phyloP scores from a whole-genome alignment of 2,113 vertebrate species.

The Centropus bengalensis region DNA sequence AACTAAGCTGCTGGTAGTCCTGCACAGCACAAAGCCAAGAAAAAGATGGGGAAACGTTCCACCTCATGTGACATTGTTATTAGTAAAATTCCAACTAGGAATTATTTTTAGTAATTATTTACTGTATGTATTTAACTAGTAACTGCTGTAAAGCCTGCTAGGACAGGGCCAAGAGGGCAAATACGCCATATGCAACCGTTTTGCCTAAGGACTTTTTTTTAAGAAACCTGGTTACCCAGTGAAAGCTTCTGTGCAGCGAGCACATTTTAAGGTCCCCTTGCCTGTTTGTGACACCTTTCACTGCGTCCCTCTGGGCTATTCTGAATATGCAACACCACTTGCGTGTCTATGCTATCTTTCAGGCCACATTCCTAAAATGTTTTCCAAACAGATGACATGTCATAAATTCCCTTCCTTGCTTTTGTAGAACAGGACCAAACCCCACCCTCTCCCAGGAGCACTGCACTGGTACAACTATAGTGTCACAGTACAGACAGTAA shows the following conservation, averaged over 20 bases:
- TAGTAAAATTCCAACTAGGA: not conserved
- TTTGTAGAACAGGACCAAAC: not conserved
- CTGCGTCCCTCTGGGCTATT: slow-evolving; percentile 2
- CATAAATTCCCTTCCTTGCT: slow-evolving; percentile 43
- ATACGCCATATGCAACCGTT: not conserved
- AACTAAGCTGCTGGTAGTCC: not conserved
- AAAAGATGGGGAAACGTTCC: not conserved
- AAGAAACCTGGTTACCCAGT: not conserved
- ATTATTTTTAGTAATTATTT: not conserved
- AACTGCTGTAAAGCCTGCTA: not conserved
- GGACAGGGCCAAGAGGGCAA: not conserved
- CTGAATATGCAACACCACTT: slow-evolving; percentile 42
- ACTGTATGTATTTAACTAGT: not conserved
- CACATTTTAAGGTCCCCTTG: not conserved
- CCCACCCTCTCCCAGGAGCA: not conserved
- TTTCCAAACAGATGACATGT: slow-evolving; percentile 47
- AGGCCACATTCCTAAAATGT: slow-evolving; percentile 28
- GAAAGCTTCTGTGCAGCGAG: slow-evolving; percentile 17
- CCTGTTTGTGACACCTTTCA: not conserved
- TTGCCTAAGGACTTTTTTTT: not conserved
- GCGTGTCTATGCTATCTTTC: slow-evolving; percentile 52
- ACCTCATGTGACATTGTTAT: not conserved
- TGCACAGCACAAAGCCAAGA: not conserved
- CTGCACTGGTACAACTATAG: not conserved
- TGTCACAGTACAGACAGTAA: not conserved